A percentile compares a stretch with the other conserved stretches of the same genome.
Evolutionary conservation across 1,140 invertebrate genomes (phyloP).

Genomic region (Lerema accius): DNA sequence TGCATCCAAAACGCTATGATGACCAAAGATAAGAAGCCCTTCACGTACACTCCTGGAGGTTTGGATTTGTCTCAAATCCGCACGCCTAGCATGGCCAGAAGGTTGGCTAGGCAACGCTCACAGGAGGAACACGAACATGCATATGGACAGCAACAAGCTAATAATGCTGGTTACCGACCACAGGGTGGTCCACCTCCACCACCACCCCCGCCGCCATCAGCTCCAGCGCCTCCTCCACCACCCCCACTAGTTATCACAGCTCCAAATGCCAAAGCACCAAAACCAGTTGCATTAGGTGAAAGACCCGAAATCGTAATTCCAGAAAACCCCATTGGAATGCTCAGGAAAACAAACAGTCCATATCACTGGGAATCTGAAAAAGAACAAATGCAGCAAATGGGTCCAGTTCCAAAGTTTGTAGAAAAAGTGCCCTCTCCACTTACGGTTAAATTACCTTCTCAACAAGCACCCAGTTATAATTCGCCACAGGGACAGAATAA

Average conservation of each 20-base stretch:
- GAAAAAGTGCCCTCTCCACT: constrained; percentile 77
- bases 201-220: constrained; percentile 78
- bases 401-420: constrained; percentile 72
- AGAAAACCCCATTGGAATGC: constrained; percentile 85
- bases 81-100: constrained; percentile 93
- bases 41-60: constrained; percentile 96
- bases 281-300: constrained; percentile 73
- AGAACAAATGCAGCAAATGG: constrained; percentile 65
- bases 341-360: constrained; percentile 81
- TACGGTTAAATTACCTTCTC: constrained; percentile 72
- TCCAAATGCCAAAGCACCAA: constrained; percentile 76
- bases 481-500: constrained; percentile 63
- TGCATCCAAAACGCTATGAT: constrained; percentile 97
- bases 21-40: constrained; percentile 97
- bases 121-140: constrained; percentile 81
- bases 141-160: constrained; percentile 68
- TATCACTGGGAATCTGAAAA: constrained; percentile 81
- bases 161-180: constrained; percentile 73
- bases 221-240: constrained; percentile 82
- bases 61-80: constrained; percentile 95
- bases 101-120: constrained; percentile 86
- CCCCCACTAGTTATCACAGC: constrained; percentile 81
- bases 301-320: constrained; percentile 88
- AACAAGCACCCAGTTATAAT: constrained; percentile 65
- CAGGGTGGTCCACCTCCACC: constrained; percentile 83